Percentiles rank a stretch among this genome's conserved stretches.
Evolutionary conservation across 2,113 vertebrate genomes (phyloP).

Genomic region (Pterocles burchelli): DNA sequence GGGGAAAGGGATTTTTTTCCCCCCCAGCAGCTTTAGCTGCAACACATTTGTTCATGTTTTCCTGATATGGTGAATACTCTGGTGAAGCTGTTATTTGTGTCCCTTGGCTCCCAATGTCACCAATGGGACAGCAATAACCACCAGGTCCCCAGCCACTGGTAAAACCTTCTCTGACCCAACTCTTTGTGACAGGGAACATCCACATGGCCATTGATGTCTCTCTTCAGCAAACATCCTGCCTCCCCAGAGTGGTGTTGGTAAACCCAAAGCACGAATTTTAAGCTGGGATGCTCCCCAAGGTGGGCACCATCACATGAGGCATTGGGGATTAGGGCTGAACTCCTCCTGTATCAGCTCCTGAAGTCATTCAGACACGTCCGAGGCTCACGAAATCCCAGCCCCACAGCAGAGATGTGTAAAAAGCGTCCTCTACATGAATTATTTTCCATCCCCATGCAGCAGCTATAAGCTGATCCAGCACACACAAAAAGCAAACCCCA

Average conservation of each 20-base stretch:
- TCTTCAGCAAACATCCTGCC: not conserved
- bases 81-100: not conserved
- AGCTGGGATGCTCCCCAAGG: not conserved
- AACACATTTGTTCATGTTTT: not conserved
- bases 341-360: not conserved
- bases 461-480: not conserved
- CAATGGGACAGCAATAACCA: not conserved
- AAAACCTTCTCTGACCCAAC: not conserved
- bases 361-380: accelerated
- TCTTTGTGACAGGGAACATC: not conserved
- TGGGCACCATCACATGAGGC: not conserved
- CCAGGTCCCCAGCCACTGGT: not conserved
- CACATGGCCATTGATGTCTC: accelerated
- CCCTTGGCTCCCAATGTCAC: not conserved
- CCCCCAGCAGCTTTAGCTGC: not conserved
- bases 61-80: accelerated
- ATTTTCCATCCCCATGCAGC: not conserved
- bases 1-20: accelerated
- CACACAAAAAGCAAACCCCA: no score
- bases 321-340: not conserved
- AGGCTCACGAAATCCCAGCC: not conserved
- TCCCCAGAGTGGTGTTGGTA: accelerated
- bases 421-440: not conserved
- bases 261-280: not conserved
- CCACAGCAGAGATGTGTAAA: accelerated